Percentiles rank a stretch among this genome's conserved stretches.
Conservation (phyloP, 2,797 vertebrate genomes). For the Percopsis omiscomaycus region DNA sequence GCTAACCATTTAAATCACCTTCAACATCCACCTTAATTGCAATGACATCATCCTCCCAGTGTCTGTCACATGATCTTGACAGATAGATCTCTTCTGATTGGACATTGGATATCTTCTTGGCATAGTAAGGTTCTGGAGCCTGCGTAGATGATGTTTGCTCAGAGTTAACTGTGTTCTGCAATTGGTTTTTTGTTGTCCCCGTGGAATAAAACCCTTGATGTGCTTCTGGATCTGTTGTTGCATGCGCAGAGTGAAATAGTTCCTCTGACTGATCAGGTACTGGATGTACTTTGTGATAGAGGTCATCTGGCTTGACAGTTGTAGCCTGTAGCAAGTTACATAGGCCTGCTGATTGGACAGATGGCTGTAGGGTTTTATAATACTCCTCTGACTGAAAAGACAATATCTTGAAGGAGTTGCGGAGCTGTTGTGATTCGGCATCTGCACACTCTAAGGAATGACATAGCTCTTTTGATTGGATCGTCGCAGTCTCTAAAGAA, state of each 20-base stretch:
- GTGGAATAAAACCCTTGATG: conserved; percentile 32
- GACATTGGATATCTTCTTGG: conserved; percentile 42
- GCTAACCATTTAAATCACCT: conserved; percentile 84
- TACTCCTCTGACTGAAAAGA: neutral
- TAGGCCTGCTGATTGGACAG: conserved; percentile 33
- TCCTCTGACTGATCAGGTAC: conserved; percentile 37
- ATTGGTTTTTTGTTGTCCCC: conserved; percentile 41
- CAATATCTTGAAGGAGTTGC: neutral
- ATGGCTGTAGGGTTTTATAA: conserved; percentile 14
- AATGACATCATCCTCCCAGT: conserved; percentile 73
- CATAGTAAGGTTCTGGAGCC: conserved; percentile 36
- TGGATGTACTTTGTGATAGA: conserved; percentile 21
- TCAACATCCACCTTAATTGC: conserved; percentile 82
- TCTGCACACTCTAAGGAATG: neutral
- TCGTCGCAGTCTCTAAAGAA: conserved; percentile 17
- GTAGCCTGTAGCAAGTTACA: conserved; percentile 31
- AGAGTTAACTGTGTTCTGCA: conserved; percentile 21
- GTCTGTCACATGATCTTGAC: conserved; percentile 63
- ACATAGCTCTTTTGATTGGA: neutral
- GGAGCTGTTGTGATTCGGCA: conserved; percentile 26
- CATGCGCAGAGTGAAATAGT: conserved; percentile 16
- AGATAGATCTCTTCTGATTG: conserved; percentile 68
- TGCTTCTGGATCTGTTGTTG: conserved; percentile 18
- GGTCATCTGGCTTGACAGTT: conserved; percentile 20
- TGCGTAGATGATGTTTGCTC: conserved; percentile 37